Evolutionary conservation across 2,888 invertebrate genomes (phyloP).

Genomic region (Caenorhabditis auriculariae): DNA sequence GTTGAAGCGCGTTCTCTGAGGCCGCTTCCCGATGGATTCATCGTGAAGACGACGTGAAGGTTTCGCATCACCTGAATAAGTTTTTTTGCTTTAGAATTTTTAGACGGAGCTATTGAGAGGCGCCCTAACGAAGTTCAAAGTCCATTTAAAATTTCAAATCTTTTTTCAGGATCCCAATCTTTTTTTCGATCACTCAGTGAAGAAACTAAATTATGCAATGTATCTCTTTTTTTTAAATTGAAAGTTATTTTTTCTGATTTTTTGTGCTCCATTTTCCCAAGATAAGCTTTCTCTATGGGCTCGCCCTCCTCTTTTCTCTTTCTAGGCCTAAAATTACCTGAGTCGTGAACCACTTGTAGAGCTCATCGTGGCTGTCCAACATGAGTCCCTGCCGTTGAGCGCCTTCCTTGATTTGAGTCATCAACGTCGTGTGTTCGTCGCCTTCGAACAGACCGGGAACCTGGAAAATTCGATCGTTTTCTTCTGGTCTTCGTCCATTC

Average conservation of each 20-base stretch:
- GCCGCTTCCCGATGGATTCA: slow-evolving; percentile 99
- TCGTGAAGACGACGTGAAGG: slow-evolving; percentile 98
- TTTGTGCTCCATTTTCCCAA: background rate
- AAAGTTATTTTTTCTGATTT: no score
- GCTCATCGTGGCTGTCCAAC: slow-evolving; percentile 95
- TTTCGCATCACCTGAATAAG: slow-evolving; percentile 94
- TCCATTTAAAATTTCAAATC: background rate
- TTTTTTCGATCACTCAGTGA: no score
- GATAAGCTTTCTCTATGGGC: background rate
- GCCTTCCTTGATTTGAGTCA: slow-evolving; percentile 99
- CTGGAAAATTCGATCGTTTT: slow-evolving; percentile 24
- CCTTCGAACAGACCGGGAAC: slow-evolving; percentile 71
- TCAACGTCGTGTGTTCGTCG: slow-evolving; percentile 95
- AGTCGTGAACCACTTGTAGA: slow-evolving; percentile 99
- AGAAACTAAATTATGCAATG: no score
- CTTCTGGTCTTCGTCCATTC: slow-evolving; percentile 84
- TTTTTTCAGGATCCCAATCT: background rate
- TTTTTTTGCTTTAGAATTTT: background rate
- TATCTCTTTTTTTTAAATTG: no score
- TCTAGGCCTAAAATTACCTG: slow-evolving; percentile 38
- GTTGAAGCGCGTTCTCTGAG: slow-evolving; percentile 97
- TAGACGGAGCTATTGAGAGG: no score
- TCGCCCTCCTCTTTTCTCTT: background rate
- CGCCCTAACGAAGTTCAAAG: no score
- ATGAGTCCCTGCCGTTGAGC: slow-evolving; percentile 95